Base-by-base conservation (phyloP, 37 sponge, comb jelly and placozoan species). In the Mnemiopsis leidyi region DNA sequence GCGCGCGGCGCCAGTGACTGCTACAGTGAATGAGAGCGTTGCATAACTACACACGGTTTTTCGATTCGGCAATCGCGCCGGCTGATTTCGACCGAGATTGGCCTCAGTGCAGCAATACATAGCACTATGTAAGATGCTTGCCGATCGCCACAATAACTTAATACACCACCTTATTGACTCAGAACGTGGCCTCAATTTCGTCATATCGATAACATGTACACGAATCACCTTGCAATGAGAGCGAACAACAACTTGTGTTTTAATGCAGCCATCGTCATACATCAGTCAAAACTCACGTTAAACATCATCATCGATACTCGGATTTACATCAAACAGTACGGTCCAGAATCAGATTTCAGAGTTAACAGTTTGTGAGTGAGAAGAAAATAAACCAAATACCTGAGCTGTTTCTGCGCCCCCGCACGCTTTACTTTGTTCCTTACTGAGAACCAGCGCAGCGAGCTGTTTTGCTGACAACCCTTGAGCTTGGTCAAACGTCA, bases 401-500 rank as follows among this genome's bases (percentile, higher is more conserved):
- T 85, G 90, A 5, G 90, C 90, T 39, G 23, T 85, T 0, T 9
- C 61, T 2, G 90, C 90, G 7, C 90, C 90, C 39, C 35, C 35
- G 24, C n/a, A 39, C 24, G 33, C 36, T 40, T 39, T 85, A 40
- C 61, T 40, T 61, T 85, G 90, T 28, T 85, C 90, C 90, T 85
- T 85, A 33, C 36, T 85, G 61, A 85, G 90, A 16, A 39, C 90
- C 24, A 85, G 90, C 3, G 90, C 9, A 40, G 29, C 39, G 0
- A 85, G 23, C 61, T 85, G 90, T 39, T 38, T 37, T 1, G 40
- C 24, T 13, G 90, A 24, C n/a, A 85, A 61, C n/a, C 16, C 39
- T 28, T 85, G 90, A 32, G 90, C 90, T 40, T 85, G 90, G 5
- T 85, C 90, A 37, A 85, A 85, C 0, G 40, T 40, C 9, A 85